phyloP scores from a whole-genome alignment of 2,797 vertebrate genomes.

The Okamejei kenojei region DNA sequence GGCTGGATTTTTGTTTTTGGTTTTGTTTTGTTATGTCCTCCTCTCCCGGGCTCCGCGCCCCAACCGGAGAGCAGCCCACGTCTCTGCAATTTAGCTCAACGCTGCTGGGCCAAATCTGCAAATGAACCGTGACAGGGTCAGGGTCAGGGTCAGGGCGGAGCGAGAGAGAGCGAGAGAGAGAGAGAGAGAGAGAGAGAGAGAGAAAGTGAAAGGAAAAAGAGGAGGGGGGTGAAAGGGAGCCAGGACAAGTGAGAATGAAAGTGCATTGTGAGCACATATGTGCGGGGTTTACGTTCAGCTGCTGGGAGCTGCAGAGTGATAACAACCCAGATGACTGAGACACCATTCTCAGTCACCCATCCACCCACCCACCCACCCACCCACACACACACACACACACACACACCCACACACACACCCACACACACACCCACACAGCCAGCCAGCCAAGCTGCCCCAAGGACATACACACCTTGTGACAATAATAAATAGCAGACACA shows the following conservation, averaged over 20 bases:
- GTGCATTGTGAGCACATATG: too few relatives aligned
- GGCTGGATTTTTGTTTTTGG: background rate
- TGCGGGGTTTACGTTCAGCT: background rate
- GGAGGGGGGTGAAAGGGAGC: background rate
- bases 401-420: too few relatives aligned
- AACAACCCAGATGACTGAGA: background rate
- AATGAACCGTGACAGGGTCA: background rate
- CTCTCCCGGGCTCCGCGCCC: too few relatives aligned
- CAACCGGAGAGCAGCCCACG: background rate
- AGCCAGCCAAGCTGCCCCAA: background rate
- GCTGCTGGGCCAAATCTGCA: background rate
- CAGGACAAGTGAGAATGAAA: background rate
- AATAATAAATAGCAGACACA: slow-evolving; percentile 85
- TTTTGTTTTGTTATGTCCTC: background rate
- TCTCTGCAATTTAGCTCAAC: background rate
- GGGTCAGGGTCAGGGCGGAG: background rate
- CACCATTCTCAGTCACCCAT: background rate
- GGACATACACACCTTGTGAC: slow-evolving; percentile 68
- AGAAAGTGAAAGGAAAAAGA: background rate
- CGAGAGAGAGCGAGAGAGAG: background rate
- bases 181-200: background rate
- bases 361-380: background rate
- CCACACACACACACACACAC: too few relatives aligned
- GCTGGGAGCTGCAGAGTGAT: background rate
- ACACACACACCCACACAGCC: too few relatives aligned